Evolutionary conservation across 2,113 vertebrate genomes (phyloP), one percentile per base, ranked within the genome.

Genomic region (Suncus etruscus): DNA sequence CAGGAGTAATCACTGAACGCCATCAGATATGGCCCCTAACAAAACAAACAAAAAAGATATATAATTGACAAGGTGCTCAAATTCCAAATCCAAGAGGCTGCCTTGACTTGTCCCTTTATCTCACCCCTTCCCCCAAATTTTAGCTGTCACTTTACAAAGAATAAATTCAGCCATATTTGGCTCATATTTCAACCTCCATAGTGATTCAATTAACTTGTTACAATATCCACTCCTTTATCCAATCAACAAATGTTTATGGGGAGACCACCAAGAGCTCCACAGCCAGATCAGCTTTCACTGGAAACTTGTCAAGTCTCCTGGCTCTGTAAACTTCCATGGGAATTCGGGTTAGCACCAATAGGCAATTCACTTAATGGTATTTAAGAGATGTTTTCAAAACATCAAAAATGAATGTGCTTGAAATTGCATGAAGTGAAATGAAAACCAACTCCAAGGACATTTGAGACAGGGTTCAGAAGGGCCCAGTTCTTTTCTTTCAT

Each of bases 351-450:
- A 50, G 29, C 12, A 9, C n/a, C 58, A 20, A 29, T 3, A 9
- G 27, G 54, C 20, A 58, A 27, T 22, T 87, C 83, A 68, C 51
- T 45, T 47, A 51, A 83, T 32, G 27, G 54, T 61, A 6, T 54
- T 86, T 61, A 69, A 73, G 72, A 79, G 70, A 8, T 24, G 27
- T 68, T 84, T 87, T 47, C 32, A 72, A 84, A 91, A 87, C 31
- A 86, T 47, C 32, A 39, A 39, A 73, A 73, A 74, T 8, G 31
- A 84, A 87, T 61, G 70, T 47, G 18, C 69, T 83, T 80, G 27
- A 70, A 45, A 50, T 50, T 78, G 39, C 22, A 50, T 11, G 47
- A 85, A 29, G 22, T 12, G 45, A 48, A 74, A 90, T 84, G 48
- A 77, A 84, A 85, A 72, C 1, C 63, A 81, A 50, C 48, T 20